These are phyloP conservation scores for Oceanodroma leucorhoa DNA, from an alignment of 2,797 vertebrate genomes.

Conservation along the genomic window DNA sequence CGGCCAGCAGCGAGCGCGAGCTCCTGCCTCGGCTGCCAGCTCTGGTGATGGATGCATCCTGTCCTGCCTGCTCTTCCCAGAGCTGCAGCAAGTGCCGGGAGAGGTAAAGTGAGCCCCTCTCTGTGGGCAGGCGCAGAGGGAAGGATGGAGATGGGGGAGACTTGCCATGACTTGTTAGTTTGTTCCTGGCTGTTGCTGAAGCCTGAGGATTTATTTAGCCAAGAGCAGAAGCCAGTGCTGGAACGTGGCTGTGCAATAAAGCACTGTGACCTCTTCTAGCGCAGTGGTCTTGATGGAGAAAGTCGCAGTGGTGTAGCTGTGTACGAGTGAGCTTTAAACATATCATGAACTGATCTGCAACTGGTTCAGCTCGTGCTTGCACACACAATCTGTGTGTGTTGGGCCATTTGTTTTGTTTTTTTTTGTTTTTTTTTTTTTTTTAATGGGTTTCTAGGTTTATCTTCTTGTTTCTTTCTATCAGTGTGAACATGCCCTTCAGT, in stretches of 20 bases:
- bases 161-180: background rate
- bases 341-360: background rate
- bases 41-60: background rate
- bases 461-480: background rate
- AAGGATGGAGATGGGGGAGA: background rate
- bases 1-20: fast-evolving
- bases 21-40: background rate
- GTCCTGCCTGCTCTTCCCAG: background rate
- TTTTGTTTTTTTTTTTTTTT: background rate
- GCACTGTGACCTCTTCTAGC: background rate
- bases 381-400: background rate
- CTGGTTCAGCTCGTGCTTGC: background rate
- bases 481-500: background rate
- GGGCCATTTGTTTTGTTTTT: background rate
- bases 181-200: background rate
- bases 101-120: background rate
- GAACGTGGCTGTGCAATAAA: background rate
- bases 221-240: background rate
- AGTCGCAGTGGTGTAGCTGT: background rate
- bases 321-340: background rate
- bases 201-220: background rate
- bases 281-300: background rate
- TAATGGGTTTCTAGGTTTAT: background rate
- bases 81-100: background rate
- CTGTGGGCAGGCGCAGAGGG: background rate